Base-by-base conservation (phyloP, 2,888 invertebrate genomes). In the Lochmaea crataegi region DNA sequence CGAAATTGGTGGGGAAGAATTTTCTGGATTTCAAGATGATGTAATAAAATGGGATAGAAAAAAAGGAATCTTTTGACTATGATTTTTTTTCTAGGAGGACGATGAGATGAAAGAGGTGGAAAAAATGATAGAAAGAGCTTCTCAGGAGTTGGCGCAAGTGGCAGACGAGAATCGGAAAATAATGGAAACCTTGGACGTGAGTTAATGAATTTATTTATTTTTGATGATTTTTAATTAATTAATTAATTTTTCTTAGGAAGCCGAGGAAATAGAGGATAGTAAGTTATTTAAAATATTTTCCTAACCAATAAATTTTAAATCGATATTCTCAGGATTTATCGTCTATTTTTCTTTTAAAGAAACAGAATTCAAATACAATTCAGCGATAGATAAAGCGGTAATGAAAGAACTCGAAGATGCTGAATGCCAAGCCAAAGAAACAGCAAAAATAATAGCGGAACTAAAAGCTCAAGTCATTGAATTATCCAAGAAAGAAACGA, bases 401-500 rank as follows among this genome's bases (percentile, higher is more conserved):
- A 76, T 88, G 22, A 82, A 79, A 68, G 88, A 89, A 81, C 84
- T 89, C 61, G 87, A 86, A 75, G 86, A 86, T 61, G 88, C 89
- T 7, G 88, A 89, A 75, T 82, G 85, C 14, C 87, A 89, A 72
- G 87, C 87, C 5, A 86, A 85, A 76, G 87, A 87, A 71, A 89
- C 89, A 0, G 86, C 87, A n/a, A 82, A 83, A 72, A 84, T 88
- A 42, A 88, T 88, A 53, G 81, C 81, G 38, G 86, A 87, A 66
- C 77, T 89, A n/a, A 86, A 86, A 78, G 79, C 80, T 32, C 77
- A 86, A 66, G 86, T 88, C 10, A 83, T 81, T 2, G 84, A 85
- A 76, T 81, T 89, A 42, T 78, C 87, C 22, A 77, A 92, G 90
- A 92, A 92, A 86, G 80, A 89, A 4, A 87, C 87, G 67, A 85